Base-by-base conservation (phyloP, 2,113 vertebrate species). In the Fulmarus glacialis region DNA sequence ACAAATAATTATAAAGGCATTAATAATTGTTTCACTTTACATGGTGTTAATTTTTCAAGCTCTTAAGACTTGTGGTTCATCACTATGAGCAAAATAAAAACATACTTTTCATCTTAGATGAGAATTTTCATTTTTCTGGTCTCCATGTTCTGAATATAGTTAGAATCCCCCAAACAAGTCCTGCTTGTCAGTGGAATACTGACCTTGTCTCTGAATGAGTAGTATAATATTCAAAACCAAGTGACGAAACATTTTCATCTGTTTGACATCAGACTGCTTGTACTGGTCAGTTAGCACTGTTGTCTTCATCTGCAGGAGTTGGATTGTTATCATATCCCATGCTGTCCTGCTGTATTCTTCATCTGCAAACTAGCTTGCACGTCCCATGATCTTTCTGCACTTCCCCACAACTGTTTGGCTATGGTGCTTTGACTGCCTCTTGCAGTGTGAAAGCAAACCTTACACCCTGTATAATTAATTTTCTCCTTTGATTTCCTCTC, bases 401-500 rank as follows among this genome's bases (percentile, higher is more conserved):
- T 27, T 15, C 42, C 24, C 8, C 5, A 52, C 8, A 24, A 8
- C 21, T 66, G 3, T 48, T 70, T 50, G 36, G 6, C 48, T 78
- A 11, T 30, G 40, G 14, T 43, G 8, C 24, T 89, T 55, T 29
- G 40, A 24, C 9, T 62, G 29, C 45, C 42, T 36, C 30, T 63
- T 74, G 79, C 47, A 47, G 48, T 42, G 42, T 14, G 11, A 82
- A 96, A 17, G 4, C 63, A 86, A 93, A 97, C 40, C 9, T 52
- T 64, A 48, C 26, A 75, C 6, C 29, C 15, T 60, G 4, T 64
- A 22, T 94, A 96, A 97, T 93, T 95, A 86, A 67, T 89, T 96
- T 95, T 93, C 38, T 62, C 19, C 40, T 81, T 56, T 97, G 87
- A 96, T 97, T 96, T 98, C 87, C 87, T 97, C 43, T 88, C 50